Base-by-base conservation (phyloP, 2,797 vertebrate species). In the Peromyscus attwateri region DNA sequence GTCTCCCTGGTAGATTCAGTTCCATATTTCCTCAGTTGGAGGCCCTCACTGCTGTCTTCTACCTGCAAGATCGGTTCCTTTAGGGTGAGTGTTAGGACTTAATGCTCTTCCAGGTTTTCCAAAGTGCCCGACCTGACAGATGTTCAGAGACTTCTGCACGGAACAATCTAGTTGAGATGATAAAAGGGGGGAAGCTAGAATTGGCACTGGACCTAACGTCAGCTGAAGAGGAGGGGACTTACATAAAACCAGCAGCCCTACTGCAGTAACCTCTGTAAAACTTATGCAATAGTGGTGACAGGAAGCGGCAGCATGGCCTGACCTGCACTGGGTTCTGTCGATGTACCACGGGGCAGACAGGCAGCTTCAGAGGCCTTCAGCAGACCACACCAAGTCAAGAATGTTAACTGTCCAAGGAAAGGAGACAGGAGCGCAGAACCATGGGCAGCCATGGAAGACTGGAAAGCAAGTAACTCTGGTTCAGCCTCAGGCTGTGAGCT, bases 181-280 rank as follows among this genome's bases (percentile, higher is more conserved):
- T 81, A 89, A 85, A 88, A 79, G 77, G 27, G 81, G 49, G 64
- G 79, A 84, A 90, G 31, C 21, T 94, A 81, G 70, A 94, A 92
- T 83, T 87, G 91, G 80, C 64, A 19, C 64, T 46, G 11, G 87
- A 89, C 31, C 23, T 70, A 60, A 91, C 34, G 25, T 95, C 70
- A 89, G 16, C 40, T 9, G 3, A 75, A 76, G 92, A 89, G 55
- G 80, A 87, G 73, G 43, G 73, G 8, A 89, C 91, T 92, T 80
- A 66, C 49, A 84, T 80, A 92, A 84, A 97, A 92, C 80, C 83
- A 49, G 16, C 49, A 89, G 79, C 25, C 34, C 25, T 8, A 66
- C 2, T 84, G 37, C 37, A 52, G 46, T 43, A 80, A 70, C 19
- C n/a, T 82, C 70, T 79, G n/a, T 31, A 57, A 29, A 73, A 40